Percentiles rank a stretch among this genome's conserved stretches.
Conservation (phyloP, 2,888 invertebrate genomes). For the Pristionchus fissidentatus region DNA sequence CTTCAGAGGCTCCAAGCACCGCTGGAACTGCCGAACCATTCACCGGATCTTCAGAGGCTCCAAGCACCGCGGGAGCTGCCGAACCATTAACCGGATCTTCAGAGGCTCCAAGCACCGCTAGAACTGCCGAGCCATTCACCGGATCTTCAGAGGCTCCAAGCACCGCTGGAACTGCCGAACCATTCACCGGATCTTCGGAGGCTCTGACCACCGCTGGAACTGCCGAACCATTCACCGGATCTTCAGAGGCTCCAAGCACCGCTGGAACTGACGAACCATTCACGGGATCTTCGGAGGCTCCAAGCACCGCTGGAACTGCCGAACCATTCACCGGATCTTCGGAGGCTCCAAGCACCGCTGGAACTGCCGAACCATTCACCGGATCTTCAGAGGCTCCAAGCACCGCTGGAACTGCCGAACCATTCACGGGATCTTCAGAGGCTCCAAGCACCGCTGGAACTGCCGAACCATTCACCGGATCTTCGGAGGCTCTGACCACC, state of each 20-base stretch:
- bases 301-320: no score
- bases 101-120: not conserved
- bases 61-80: not conserved
- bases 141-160: not conserved
- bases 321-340: no score
- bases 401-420: no score
- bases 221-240: not conserved
- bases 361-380: no score
- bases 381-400: no score
- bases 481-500: no score
- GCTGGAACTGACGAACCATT: not conserved
- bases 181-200: constrained; percentile 1
- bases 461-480: no score
- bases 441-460: no score
- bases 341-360: no score
- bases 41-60: constrained; percentile 5
- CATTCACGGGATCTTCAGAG: no score
- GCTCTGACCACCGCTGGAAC: not conserved
- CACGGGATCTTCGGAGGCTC: constrained; percentile 11
- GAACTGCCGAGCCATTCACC: not conserved
- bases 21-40: not conserved
- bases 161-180: not conserved
- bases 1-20: not conserved
- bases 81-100: not conserved
- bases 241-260: no score